These are phyloP conservation scores for Heliconius melpomene DNA, from an alignment of 1,140 invertebrate genomes.

Conservation along the genomic window DNA sequence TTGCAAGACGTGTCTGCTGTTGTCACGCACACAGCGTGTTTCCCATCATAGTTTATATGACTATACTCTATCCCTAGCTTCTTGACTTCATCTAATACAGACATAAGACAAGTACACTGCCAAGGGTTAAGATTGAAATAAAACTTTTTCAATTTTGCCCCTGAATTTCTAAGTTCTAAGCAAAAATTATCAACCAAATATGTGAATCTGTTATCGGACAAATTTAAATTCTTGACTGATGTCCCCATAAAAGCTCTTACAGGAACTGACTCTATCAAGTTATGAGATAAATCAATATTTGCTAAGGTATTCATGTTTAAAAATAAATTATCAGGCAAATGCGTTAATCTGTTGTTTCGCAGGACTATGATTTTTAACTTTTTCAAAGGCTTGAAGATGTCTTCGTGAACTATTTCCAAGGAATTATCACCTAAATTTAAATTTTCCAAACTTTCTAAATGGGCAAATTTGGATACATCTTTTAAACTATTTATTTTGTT, in stretches of 20 bases:
- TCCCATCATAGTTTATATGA: conserved; percentile 52
- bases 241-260: conserved; percentile 60
- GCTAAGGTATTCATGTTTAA: conserved; percentile 50
- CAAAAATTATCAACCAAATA: conserved; percentile 68
- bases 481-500: conserved; percentile 56
- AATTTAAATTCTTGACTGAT: conserved; percentile 57
- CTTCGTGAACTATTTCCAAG: conserved; percentile 51
- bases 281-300: conserved; percentile 60
- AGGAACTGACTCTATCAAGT: conserved; percentile 53
- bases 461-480: conserved; percentile 40
- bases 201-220: conserved; percentile 60
- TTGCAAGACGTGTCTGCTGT: conserved; percentile 51
- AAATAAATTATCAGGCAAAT: conserved; percentile 59
- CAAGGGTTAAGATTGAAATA: conserved; percentile 71
- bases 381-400: conserved; percentile 54
- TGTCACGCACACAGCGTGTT: conserved; percentile 56
- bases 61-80: conserved; percentile 55
- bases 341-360: conserved; percentile 55
- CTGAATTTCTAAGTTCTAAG: conserved; percentile 62
- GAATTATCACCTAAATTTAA: conserved; percentile 58
- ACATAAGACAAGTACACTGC: conserved; percentile 66
- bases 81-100: conserved; percentile 62
- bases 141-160: conserved; percentile 56
- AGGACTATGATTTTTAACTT: conserved; percentile 56
- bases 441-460: conserved; percentile 47